These are phyloP conservation scores for Alcis repandata DNA, from an alignment of 2,888 invertebrate genomes.

Conservation along the genomic window DNA sequence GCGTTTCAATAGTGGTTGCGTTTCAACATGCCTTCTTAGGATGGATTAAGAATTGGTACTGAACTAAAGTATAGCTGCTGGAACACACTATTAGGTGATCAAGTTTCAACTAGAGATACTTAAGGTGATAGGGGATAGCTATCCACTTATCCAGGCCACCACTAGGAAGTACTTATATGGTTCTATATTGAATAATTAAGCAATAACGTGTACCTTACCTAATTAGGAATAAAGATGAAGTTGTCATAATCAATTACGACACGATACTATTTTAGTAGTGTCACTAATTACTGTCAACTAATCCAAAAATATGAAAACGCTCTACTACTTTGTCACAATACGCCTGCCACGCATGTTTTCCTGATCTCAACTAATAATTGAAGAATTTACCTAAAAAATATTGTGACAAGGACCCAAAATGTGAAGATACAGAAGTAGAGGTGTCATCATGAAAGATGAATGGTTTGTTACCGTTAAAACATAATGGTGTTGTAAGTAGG, in stretches of 20 bases:
- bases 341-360: background rate
- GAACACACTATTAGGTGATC: too few relatives aligned
- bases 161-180: too few relatives aligned
- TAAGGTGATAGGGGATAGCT: too few relatives aligned
- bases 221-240: background rate
- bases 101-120: too few relatives aligned
- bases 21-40: too few relatives aligned
- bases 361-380: background rate
- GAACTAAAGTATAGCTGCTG: too few relatives aligned
- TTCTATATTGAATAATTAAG: too few relatives aligned
- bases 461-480: background rate
- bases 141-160: too few relatives aligned
- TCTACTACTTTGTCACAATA: conserved; percentile 1
- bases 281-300: background rate
- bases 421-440: background rate
- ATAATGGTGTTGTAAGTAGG: conserved; percentile 8
- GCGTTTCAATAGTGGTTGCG: too few relatives aligned
- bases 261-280: conserved; percentile 7
- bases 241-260: background rate
- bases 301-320: background rate
- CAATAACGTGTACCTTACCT: background rate
- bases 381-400: background rate
- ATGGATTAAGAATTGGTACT: too few relatives aligned
- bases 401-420: conserved; percentile 8
- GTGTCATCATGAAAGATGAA: conserved; percentile 8